Evolutionary conservation across 2,888 invertebrate genomes (phyloP).

Genomic region (Eupelmus urozonus): DNA sequence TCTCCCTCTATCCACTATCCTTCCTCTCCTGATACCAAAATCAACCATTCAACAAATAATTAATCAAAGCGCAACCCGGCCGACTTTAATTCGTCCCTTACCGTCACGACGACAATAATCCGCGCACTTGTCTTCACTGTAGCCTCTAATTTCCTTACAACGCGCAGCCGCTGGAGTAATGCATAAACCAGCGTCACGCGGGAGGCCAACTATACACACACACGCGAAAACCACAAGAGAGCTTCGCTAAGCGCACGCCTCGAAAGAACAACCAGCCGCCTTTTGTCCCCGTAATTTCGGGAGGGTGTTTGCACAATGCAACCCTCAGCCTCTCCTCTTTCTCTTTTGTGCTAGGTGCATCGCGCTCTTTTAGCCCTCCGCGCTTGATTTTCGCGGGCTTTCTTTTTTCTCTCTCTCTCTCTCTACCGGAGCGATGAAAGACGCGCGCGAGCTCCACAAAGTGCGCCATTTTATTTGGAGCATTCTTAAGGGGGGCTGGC

Average conservation of each 20-base stretch:
- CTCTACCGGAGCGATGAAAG: not conserved
- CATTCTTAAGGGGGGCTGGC: slow-evolving; percentile 32
- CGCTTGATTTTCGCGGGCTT: not conserved
- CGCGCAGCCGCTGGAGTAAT: too few species aligned
- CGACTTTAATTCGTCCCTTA: too few species aligned
- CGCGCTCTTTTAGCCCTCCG: not conserved
- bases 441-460: slow-evolving; percentile 1
- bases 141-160: slow-evolving; percentile 4
- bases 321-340: not conserved
- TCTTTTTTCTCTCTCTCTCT: not conserved
- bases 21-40: too few species aligned
- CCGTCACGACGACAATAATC: not conserved
- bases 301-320: slow-evolving; percentile 47
- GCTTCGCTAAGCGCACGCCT: not conserved
- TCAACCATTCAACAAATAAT: too few species aligned
- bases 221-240: not conserved
- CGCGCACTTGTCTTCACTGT: not conserved
- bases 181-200: too few species aligned
- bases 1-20: too few species aligned
- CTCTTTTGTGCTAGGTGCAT: not conserved
- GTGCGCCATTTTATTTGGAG: slow-evolving; percentile 53
- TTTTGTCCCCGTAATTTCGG: slow-evolving; percentile 48
- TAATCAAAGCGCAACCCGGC: too few species aligned
- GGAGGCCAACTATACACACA: too few species aligned
- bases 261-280: slow-evolving; percentile 39